Percentiles rank a stretch among this genome's conserved stretches.
phyloP scores from a whole-genome alignment of 2,113 vertebrate genomes.

The Tiliqua scincoides region DNA sequence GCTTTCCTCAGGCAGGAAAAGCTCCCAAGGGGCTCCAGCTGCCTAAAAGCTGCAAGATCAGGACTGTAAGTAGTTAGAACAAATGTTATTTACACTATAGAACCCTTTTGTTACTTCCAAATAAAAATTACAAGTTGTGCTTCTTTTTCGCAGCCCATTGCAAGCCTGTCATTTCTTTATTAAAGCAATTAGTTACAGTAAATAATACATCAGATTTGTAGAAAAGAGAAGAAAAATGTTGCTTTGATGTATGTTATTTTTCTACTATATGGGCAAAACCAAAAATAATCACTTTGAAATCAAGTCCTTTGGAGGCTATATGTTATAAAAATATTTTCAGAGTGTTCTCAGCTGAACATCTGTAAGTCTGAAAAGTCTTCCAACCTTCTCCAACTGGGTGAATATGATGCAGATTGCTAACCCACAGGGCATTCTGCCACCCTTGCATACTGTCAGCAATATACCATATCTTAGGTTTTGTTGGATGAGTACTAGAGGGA shows the following conservation, averaged over 20 bases:
- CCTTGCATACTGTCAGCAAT: slow-evolving; percentile 66
- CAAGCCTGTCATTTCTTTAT: slow-evolving; percentile 47
- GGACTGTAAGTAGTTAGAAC: slow-evolving; percentile 13
- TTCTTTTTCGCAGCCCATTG: slow-evolving; percentile 28
- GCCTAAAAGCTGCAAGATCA: slow-evolving; percentile 28
- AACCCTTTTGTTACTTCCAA: slow-evolving; percentile 34
- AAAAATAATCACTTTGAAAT: slow-evolving; percentile 2
- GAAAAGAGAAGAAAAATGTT: slow-evolving; percentile 32
- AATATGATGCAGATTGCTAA: slow-evolving; percentile 49
- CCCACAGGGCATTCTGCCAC: slow-evolving; percentile 66
- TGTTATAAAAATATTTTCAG: slow-evolving; percentile 12
- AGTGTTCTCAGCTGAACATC: slow-evolving; percentile 46
- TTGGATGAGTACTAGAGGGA: no score
- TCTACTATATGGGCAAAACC: slow-evolving; percentile 13
- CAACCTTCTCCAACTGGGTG: slow-evolving; percentile 23
- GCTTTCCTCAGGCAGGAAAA: slow-evolving; percentile 29
- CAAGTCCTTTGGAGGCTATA: not conserved
- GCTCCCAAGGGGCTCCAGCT: slow-evolving; percentile 16
- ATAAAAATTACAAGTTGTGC: slow-evolving; percentile 42
- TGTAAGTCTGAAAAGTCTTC: slow-evolving; percentile 58
- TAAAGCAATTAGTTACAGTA: slow-evolving; percentile 55
- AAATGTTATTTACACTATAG: slow-evolving; percentile 51
- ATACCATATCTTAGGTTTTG: slow-evolving; percentile 43
- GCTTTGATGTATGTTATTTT: slow-evolving; percentile 23
- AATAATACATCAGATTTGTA: slow-evolving; percentile 38